Evolutionary conservation across 2,888 invertebrate species (phyloP), one percentile per base, ranked within the genome.

Genomic region (Lacanobia oleracea): DNA sequence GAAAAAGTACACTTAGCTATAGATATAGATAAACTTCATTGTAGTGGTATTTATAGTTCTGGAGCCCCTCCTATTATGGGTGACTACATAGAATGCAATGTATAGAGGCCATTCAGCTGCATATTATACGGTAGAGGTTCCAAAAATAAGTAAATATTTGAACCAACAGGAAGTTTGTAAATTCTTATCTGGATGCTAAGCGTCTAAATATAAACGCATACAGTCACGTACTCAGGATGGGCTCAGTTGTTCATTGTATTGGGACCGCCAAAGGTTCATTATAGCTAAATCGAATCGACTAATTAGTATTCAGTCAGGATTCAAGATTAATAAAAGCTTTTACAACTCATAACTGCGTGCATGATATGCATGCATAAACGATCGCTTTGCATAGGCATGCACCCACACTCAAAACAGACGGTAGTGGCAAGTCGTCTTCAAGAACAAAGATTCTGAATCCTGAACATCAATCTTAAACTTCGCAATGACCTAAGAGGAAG

Each of bases 1-100:
- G 8, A 84, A 71, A 50, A 48, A 27, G 18, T 50, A 50, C 50
- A 50, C 9, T 9, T 27, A 27, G 27, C 3, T 27, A 27, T 27
- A 27, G 27, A 27, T 27, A 27, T 27, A 27, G 27, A 27, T 27
- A 27, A 27, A 27, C 27, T 27, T 27, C 27, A 27, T 27, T 27
- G 27, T 27, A 27, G 27, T 27, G 27, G 27, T 27, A 2, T 3
- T 7, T 48, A 48, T 18, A 18, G 18, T 10, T 9, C 40, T 9
- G 0, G 9, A 27, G 27, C 3, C 27, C 1, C 27, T 27, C 27
- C 27, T 27, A 27, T 27, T 27, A 27, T 27, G 2, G 27, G 27
- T 27, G 27, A 27, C 27, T 27, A 27, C 27, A 1, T 27, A 27
- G 27, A 27, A 27, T 27, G 27, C 27, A 27, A 27, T 27, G 27